Percentiles rank a stretch among this genome's conserved stretches.
Evolutionary conservation across 2,888 invertebrate genomes (phyloP).

Genomic region (Ochropleura plecta): DNA sequence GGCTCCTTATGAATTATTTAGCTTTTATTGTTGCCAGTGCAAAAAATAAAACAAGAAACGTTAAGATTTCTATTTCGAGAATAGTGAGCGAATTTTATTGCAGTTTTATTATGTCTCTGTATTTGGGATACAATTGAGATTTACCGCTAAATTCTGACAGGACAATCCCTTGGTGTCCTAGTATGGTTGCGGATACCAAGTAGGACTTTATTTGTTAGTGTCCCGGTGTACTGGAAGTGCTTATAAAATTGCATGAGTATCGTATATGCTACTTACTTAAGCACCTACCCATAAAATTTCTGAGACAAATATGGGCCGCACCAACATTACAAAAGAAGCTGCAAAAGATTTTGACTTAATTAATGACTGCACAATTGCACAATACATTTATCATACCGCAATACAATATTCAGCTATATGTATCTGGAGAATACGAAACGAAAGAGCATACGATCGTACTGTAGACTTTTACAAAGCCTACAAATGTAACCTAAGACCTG

Average conservation of each 20-base stretch:
- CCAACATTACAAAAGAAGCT: slow-evolving; percentile 16
- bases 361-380: background rate
- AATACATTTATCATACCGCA: background rate
- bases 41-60: slow-evolving; percentile 79
- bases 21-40: slow-evolving; percentile 87
- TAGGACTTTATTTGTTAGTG: slow-evolving; percentile 61
- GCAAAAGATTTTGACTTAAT: slow-evolving; percentile 23
- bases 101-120: slow-evolving; percentile 83
- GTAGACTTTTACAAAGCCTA: too few relatives aligned
- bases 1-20: slow-evolving; percentile 88
- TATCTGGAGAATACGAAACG: too few relatives aligned
- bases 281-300: slow-evolving; percentile 33
- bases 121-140: slow-evolving; percentile 84
- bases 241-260: slow-evolving; percentile 57
- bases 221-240: slow-evolving; percentile 30
- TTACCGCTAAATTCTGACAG: slow-evolving; percentile 69
- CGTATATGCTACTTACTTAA: slow-evolving; percentile 35
- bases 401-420: background rate
- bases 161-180: slow-evolving; percentile 63
- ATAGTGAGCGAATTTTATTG: slow-evolving; percentile 84
- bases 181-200: slow-evolving; percentile 54
- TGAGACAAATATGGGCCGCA: slow-evolving; percentile 15
- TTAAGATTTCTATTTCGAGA: slow-evolving; percentile 86
- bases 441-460: too few relatives aligned
- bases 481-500: too few relatives aligned